Evolutionary conservation across 2,797 vertebrate genomes (phyloP), one percentile per base, ranked within the genome.

Genomic region (Halcyon smyrnensis): DNA sequence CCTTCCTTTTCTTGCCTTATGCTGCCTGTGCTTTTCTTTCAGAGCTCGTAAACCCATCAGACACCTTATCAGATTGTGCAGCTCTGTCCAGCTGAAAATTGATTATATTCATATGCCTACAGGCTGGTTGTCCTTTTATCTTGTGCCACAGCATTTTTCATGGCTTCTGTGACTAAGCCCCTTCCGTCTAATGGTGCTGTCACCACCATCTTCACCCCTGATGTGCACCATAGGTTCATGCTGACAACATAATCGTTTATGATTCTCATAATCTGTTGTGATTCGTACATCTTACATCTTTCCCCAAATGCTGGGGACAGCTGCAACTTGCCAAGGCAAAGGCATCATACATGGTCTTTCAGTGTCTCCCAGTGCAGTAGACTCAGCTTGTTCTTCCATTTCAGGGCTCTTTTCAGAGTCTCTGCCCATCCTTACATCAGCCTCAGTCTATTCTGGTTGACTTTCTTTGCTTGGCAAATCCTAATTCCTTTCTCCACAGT

Each of bases 41-140:
- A 76, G 86, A 84, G 90, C 81, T 92, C 1, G 0, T 87, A 96
- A 92, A 68, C 59, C 80, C 87, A 63, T 84, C 94, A 89, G 63
- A 27, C 54, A 83, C 37, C 67, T 95, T 94, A 94, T 89, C 91
- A 92, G 74, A 36, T 81, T 56, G 32, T 70, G 70, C 75, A 95
- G 59, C 28, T 77, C 77, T 85, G 78, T 64, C 74, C 88, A 80
- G 78, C 43, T 3, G 45, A 80, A 92, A 96, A 90, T 56, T 82
- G 74, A 87, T 95, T 74, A 80, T 90, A 77, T 56, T 45, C 81
- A 92, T 93, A 96, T 96, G 75, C 69, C 57, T 56, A 24, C 0
- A 1, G 75, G 17, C 69, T 89, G 34, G 4, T 62, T 86, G 62
- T 74, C 56, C 56, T 93, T 87, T 96, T 70, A 64, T 91, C 60